Evolutionary conservation across 1,140 invertebrate species (phyloP).

Genomic region (Thaumetopoea pityocampa): DNA sequence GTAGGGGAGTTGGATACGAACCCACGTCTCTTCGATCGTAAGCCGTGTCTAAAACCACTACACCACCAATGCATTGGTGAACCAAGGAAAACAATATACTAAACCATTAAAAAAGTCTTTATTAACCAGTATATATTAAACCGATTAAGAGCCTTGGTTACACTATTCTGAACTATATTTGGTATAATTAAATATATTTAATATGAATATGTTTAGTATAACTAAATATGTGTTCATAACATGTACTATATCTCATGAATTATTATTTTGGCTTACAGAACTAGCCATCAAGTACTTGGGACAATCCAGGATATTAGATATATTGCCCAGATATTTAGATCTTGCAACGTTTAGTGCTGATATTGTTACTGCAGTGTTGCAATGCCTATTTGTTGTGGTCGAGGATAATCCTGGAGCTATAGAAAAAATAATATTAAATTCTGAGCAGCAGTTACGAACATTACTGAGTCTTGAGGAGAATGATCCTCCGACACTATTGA

Average conservation of each 20-base stretch:
- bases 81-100: too few relatives aligned
- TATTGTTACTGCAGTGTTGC: slow-evolving; percentile 78
- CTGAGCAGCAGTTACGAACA: slow-evolving; percentile 63
- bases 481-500: slow-evolving; percentile 63
- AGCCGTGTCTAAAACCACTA: too few relatives aligned
- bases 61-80: too few relatives aligned
- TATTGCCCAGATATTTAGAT: slow-evolving; percentile 81
- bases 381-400: slow-evolving; percentile 81
- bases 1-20: too few relatives aligned
- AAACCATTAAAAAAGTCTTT: too few relatives aligned
- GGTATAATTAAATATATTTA: too few relatives aligned
- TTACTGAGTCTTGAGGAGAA: slow-evolving; percentile 66
- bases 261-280: slow-evolving; percentile 64
- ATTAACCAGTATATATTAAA: too few relatives aligned
- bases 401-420: slow-evolving; percentile 80
- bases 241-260: background rate
- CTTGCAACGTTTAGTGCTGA: slow-evolving; percentile 77
- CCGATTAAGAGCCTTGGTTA: too few relatives aligned
- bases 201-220: too few relatives aligned
- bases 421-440: slow-evolving; percentile 65
- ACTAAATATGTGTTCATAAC: too few relatives aligned
- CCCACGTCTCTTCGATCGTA: too few relatives aligned
- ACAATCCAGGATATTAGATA: slow-evolving; percentile 78
- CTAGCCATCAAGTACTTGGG: slow-evolving; percentile 81
- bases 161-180: too few relatives aligned